Percentiles rank a stretch among this genome's conserved stretches.
Conservation (phyloP, 2,888 invertebrate genomes). For the Patella caerulea region DNA sequence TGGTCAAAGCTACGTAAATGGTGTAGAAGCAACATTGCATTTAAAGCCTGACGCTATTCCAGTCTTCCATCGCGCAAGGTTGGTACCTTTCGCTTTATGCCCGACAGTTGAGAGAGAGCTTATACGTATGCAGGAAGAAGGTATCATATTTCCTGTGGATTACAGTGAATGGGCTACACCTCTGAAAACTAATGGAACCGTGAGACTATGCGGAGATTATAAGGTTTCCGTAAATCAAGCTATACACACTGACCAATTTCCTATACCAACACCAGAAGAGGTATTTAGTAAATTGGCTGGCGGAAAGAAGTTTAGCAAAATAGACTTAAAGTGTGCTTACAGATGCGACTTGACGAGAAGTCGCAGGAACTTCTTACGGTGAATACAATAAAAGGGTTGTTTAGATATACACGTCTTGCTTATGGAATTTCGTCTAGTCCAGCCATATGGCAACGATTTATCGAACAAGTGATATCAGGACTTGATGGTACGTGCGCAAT, state of each 20-base stretch:
- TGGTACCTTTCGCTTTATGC: conserved; percentile 18
- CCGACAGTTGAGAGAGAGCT: conserved; percentile 33
- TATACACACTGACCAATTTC: conserved; percentile 35
- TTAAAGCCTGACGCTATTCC: conserved; percentile 10
- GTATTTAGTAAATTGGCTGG: conserved; percentile 33
- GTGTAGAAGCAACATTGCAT: neutral
- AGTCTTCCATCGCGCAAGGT: conserved; percentile 15
- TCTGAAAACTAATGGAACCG: conserved; percentile 38
- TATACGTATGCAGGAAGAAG: conserved; percentile 25
- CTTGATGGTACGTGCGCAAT: conserved; percentile 20
- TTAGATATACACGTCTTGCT: conserved; percentile 33
- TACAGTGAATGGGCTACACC: conserved; percentile 50
- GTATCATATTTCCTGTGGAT: conserved; percentile 31
- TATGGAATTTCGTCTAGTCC: conserved; percentile 40
- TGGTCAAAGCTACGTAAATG: conserved; percentile 13
- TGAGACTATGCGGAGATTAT: conserved; percentile 36
- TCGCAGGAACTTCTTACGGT: conserved; percentile 31
- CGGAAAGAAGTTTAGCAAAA: conserved; percentile 41
- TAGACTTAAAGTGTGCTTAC: conserved; percentile 46
- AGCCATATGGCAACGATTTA: conserved; percentile 40
- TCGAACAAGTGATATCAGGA: conserved; percentile 35
- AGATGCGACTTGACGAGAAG: conserved; percentile 35
- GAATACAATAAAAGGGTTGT: conserved; percentile 41
- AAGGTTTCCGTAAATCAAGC: conserved; percentile 32
- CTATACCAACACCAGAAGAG: conserved; percentile 47